Base-by-base conservation (phyloP, 2,797 vertebrate species). In the Danio albolineatus region DNA sequence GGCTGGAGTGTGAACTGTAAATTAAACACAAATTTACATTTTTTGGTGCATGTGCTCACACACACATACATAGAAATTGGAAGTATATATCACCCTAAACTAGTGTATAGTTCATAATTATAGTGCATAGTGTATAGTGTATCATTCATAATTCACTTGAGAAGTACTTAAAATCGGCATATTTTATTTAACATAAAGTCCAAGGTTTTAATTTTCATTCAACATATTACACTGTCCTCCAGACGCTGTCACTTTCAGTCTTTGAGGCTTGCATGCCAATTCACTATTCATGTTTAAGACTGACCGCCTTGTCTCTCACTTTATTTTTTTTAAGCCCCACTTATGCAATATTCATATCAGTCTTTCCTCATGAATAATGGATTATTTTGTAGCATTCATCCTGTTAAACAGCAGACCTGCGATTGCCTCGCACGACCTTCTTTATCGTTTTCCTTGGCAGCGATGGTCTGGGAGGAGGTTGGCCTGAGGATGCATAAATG, bases 281-380 rank as follows among this genome's bases (percentile, higher is more conserved):
- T 61, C 44, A 21, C 28, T 12, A 17, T 60, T 48, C 49, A 72
- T 67, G 73, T 76, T 86, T 44, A 65, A 44, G 56, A 64, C 64
- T 71, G 76, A 79, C 62, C 59, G 41, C 13, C 64, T 10, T 57
- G 36, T 72, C 57, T 64, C 57, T 57, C 69, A 16, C 65, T 73
- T 76, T 39, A 53, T 51, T 79, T 57, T 43, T 59, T 61, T 73
- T 36, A 75, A 64, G 56, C 56, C 61, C 38, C 60, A 69, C 60
- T 83, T 66, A 65, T 82, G 59, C 57, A 78, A 59, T 66, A 79
- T 78, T 78, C 61, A 83, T 76, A 57, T 74, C 80, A 65, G 46
- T 61, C 56, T 69, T 41, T 38, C 38, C 10, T 28, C 38, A 64
- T 81, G 80, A 88, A 85, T 86, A 64, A 84, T 82, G 43, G 38